Evolutionary conservation across 2,888 invertebrate species (phyloP), one percentile per base, ranked within the genome.

Genomic region (Metopia argyrocephala): DNA sequence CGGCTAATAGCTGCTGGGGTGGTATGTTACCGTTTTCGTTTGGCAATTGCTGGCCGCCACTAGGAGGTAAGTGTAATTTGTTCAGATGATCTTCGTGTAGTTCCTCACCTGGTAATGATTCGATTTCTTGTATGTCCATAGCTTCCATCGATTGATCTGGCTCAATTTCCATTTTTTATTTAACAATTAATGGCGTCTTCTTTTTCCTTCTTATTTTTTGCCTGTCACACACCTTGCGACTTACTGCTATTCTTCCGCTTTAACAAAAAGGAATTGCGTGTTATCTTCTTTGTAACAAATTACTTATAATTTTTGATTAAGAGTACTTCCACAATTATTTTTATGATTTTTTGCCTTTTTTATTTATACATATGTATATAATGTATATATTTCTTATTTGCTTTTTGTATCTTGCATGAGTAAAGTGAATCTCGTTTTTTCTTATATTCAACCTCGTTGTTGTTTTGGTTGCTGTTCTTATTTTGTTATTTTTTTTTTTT

Each of bases 141-240:
- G 89, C 89, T 88, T 89, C 89, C 83, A 89, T 89, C 82, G 89
- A 88, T 86, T 89, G 89, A 76, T 89, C 90, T 85, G 89, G 86
- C 87, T 89, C 89, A 85, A 89, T 89, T 86, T 89, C 90, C 88
- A 88, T 88, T 81, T 85, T 88, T 84, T 85, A 78, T 61, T 74
- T 59, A 56, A 76, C 75, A 64, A 28, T 71, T 31, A 65, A 52
- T 20, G 65, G 48, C 28, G 78, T 82, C 71, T 68, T 28, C 57
- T 45, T 79, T 76, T 75, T 64, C 69, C 69, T 78, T 71, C 69
- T 20, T 38, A 59, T 70, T 61, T 45, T 31, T n/a, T n/a, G n/a
- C n/a, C 56, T 73, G 23, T 61, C 15, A 15, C 18, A 50, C 57
- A 74, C 48, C 45, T n/a, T n/a, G n/a, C 38, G 15, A 38, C 15